Base-by-base conservation (phyloP, 2,888 invertebrate genomes). In the Ornithoptera priamus region DNA sequence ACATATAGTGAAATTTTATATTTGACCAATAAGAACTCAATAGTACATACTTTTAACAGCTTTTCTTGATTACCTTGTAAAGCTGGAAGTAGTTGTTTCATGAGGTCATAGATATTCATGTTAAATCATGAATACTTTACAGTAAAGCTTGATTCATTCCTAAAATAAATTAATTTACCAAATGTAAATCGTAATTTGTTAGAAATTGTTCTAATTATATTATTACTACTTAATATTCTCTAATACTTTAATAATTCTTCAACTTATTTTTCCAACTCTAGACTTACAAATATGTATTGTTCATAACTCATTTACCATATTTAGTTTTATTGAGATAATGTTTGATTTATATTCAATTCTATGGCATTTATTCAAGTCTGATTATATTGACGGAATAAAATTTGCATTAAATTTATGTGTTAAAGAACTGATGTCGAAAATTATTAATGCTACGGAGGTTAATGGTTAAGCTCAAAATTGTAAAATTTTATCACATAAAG, bases 131-230 rank as follows among this genome's bases (percentile, higher is more conserved):
- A 68, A 58, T 59, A 50, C 36, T 63, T 20, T 36, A 53, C 53
- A 53, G 39, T 53, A 68, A 68, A 60, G 60, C 64, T 65, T 42
- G 6, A 65, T 69, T 69, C 68, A 65, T 69, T 69, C 65, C 69
- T 65, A 18, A 65, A 65, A 56, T 53, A 56, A 65, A 61, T 60
- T 60, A 24, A n/a, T 58, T 58, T 58, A 42, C 42, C 30, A 61
- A 59, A 68, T 61, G 24, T 63, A 53, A 24, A 24, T 58, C 22
- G 10, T 58, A 24, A 65, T 30, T 53, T 66, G n/a, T 17, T 62
- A 18, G 22, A 12, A 46, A 46, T 42, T 12, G 53, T 56, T 39
- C 20, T 20, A 62, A 62, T 56, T 56, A 2, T 46, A 58, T 58
- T 42, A 42, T 46, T 46, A 46, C 46, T 46, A 12, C 10, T 15